phyloP scores from a whole-genome alignment of 2,113 vertebrate species.

The Chaetura pelagica region DNA sequence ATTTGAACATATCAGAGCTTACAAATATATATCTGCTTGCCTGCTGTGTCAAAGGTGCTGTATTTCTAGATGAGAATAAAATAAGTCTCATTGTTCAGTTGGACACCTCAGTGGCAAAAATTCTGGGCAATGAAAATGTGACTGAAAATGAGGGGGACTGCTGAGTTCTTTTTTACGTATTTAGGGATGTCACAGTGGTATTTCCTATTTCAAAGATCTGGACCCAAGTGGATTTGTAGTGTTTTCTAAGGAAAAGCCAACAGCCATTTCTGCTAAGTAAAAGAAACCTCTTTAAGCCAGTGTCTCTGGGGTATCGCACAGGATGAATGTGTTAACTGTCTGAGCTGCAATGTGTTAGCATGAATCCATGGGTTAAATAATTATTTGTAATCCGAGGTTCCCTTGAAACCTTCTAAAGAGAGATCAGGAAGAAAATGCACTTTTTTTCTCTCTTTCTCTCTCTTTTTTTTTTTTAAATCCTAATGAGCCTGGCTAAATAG shows the following conservation, averaged over 20 bases:
- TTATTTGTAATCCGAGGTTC: slow-evolving; percentile 39
- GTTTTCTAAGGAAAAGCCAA: background rate
- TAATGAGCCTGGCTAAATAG: slow-evolving; percentile 45
- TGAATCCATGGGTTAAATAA: slow-evolving; percentile 31
- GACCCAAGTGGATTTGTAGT: background rate
- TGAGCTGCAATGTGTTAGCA: background rate
- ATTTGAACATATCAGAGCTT: background rate
- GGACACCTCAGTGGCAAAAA: background rate
- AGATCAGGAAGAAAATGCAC: background rate
- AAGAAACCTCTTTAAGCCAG: background rate
- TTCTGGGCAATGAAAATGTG: background rate
- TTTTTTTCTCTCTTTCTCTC: no score
- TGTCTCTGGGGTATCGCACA: background rate
- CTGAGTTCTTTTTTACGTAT: background rate
- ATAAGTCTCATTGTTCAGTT: background rate
- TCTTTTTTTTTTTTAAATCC: slow-evolving; percentile 45
- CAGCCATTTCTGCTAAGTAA: background rate
- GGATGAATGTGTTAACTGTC: background rate
- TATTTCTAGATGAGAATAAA: background rate
- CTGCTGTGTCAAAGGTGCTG: background rate
- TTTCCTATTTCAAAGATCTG: background rate
- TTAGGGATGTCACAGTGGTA: background rate
- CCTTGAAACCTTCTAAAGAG: background rate
- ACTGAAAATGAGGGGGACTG: background rate
- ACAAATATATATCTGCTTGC: background rate